These are phyloP conservation scores for Apus apus DNA, from an alignment of 2,113 vertebrate genomes.

Conservation along the genomic window DNA sequence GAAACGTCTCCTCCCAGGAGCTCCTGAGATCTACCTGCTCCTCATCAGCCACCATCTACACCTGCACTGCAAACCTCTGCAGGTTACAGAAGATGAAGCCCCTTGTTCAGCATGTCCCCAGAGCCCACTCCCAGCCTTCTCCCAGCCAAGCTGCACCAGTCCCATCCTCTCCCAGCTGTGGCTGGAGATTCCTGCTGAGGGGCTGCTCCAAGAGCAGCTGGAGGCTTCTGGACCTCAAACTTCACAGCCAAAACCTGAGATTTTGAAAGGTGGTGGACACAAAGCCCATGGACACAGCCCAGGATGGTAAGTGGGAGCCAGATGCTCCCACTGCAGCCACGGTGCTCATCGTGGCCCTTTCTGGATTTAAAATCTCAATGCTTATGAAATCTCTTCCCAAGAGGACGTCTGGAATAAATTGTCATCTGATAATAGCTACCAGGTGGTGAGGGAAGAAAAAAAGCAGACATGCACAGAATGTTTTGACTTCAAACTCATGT, in stretches of 20 bases:
- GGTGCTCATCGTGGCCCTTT: neutral
- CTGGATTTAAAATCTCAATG: conserved; percentile 21
- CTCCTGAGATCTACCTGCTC: neutral
- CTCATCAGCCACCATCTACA: neutral
- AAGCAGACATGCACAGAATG: conserved; percentile 68
- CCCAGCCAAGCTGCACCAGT: neutral
- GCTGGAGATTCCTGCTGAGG: neutral
- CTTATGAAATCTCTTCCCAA: conserved; percentile 42
- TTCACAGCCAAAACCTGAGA: neutral
- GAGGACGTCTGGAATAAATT: conserved; percentile 65
- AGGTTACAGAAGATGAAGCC: neutral
- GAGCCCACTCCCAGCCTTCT: neutral
- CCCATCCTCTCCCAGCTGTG: too few relatives aligned
- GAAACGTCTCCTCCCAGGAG: neutral
- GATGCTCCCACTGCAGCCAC: neutral
- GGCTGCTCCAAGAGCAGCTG: accelerated
- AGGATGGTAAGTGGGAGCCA: neutral
- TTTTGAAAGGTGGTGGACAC: neutral
- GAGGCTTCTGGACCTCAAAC: neutral
- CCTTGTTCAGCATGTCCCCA: neutral
- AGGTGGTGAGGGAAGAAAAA: conserved; percentile 56
- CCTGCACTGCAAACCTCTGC: neutral
- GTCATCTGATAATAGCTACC: conserved; percentile 70
- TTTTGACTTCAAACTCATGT: conserved; percentile 72
- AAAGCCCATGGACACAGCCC: neutral